Percentiles rank a stretch among this genome's conserved stretches.
Conservation (phyloP, 2,113 vertebrate species). For the Passer domesticus region DNA sequence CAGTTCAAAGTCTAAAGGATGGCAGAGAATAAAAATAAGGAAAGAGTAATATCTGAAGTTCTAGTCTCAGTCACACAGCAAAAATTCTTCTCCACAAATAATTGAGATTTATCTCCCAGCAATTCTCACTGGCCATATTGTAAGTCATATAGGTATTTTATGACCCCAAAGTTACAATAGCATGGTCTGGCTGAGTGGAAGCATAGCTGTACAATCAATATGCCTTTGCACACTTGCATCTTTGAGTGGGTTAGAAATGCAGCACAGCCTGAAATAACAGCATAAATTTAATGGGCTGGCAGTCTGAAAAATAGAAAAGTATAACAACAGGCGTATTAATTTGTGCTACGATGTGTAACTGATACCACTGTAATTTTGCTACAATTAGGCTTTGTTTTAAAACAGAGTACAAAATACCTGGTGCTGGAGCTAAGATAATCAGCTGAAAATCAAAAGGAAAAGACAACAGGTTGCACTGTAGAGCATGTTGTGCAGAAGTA, state of each 20-base stretch:
- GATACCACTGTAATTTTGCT: not conserved
- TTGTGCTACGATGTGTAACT: not conserved
- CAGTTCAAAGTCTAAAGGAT: not conserved
- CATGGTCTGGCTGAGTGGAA: not conserved
- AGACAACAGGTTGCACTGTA: constrained; percentile 36
- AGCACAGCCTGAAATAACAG: not conserved
- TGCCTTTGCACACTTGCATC: not conserved
- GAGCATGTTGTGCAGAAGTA: constrained; percentile 21
- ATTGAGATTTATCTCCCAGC: not conserved
- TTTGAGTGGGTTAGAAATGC: not conserved
- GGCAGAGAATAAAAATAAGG: not conserved
- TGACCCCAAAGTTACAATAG: not conserved
- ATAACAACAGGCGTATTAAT: not conserved
- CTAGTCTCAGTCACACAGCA: not conserved
- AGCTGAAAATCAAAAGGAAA: not conserved
- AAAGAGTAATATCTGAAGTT: not conserved
- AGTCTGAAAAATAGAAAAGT: constrained; percentile 31
- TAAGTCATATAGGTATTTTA: not conserved
- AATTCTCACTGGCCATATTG: not conserved
- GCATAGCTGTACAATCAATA: not conserved
- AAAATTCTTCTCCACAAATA: not conserved
- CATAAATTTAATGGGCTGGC: constrained; percentile 11
- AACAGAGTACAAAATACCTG: not conserved
- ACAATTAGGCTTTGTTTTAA: constrained; percentile 39
- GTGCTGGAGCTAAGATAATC: not conserved